A percentile compares a stretch with the other conserved stretches of the same genome.
Evolutionary conservation across 2,888 invertebrate species (phyloP).

Genomic region (Diloba caeruleocephala): DNA sequence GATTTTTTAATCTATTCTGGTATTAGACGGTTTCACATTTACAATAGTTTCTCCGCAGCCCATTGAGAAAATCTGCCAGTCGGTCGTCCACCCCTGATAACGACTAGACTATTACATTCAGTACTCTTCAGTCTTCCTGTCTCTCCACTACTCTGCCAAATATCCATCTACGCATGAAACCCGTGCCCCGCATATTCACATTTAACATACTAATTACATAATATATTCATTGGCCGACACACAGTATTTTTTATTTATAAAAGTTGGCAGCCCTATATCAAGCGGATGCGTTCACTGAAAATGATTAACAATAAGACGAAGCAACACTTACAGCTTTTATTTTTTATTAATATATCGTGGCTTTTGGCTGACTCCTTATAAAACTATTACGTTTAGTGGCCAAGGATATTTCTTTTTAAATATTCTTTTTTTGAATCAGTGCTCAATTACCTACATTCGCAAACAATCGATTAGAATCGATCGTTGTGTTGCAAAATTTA

Average conservation of each 20-base stretch:
- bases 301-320: conserved; percentile 42
- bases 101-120: conserved; percentile 27
- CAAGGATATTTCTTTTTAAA: conserved; percentile 9
- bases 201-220: conserved; percentile 29
- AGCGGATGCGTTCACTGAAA: conserved; percentile 44
- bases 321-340: conserved; percentile 32
- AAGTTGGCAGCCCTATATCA: conserved; percentile 50
- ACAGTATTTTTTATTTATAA: conserved; percentile 36
- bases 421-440: conserved; percentile 19
- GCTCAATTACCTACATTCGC: background rate
- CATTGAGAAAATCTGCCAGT: conserved; percentile 21
- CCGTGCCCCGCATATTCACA: conserved; percentile 32
- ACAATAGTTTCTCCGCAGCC: conserved; percentile 9
- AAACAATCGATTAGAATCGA: too few species aligned
- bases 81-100: conserved; percentile 31
- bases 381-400: conserved; percentile 15
- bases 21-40: background rate
- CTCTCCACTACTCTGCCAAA: conserved; percentile 39
- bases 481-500: too few species aligned
- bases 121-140: conserved; percentile 20
- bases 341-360: conserved; percentile 29
- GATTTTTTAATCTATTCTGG: too few species aligned
- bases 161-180: conserved; percentile 26
- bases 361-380: conserved; percentile 32
- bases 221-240: conserved; percentile 36